Percentiles rank a stretch among this genome's conserved stretches.
phyloP scores from a whole-genome alignment of 2,797 vertebrate genomes.

The Pipistrellus pipistrellus region DNA sequence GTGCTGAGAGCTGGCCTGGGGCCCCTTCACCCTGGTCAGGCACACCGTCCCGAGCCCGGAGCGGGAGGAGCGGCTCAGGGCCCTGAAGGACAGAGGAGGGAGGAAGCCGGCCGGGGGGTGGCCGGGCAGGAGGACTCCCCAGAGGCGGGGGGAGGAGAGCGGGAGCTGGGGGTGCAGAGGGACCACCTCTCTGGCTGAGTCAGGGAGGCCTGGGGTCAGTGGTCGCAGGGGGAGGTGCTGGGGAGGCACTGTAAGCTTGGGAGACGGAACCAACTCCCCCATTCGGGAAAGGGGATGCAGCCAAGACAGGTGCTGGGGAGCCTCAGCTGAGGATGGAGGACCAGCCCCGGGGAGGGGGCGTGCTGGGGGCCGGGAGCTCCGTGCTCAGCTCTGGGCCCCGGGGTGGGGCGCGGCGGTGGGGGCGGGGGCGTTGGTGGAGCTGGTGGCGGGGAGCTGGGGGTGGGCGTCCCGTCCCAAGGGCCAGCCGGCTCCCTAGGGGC shows the following conservation, averaged over 20 bases:
- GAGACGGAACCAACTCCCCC: neutral
- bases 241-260: neutral
- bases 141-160: neutral
- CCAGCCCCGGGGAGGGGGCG: neutral
- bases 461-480: neutral
- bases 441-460: neutral
- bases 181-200: neutral
- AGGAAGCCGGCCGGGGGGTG: neutral
- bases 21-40: neutral
- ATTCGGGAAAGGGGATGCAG: neutral
- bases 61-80: neutral
- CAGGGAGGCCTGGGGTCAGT: neutral
- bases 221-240: neutral
- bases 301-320: neutral
- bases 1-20: neutral
- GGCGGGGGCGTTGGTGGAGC: too few species aligned
- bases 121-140: neutral
- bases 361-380: neutral
- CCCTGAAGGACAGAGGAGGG: neutral
- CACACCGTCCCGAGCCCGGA: neutral
- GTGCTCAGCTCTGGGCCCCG: neutral
- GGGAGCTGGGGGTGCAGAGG: neutral
- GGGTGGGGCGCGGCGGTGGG: too few species aligned
- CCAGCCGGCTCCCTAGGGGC: neutral
- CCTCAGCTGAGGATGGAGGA: rapidly evolving